These are phyloP conservation scores for Drosophila putrida DNA, from an alignment of 2,888 invertebrate genomes.

Conservation along the genomic window DNA sequence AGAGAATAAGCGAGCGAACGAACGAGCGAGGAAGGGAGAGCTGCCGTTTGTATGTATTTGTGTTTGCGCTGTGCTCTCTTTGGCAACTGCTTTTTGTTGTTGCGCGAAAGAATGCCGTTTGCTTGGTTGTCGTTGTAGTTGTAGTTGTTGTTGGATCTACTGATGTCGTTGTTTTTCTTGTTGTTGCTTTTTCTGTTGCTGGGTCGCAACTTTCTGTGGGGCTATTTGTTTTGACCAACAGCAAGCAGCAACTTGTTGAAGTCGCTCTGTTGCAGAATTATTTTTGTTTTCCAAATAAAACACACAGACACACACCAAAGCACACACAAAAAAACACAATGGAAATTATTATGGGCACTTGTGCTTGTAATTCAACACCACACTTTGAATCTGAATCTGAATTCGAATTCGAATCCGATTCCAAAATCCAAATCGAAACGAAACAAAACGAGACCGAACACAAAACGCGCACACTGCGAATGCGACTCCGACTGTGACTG, in stretches of 20 bases:
- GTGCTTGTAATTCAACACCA: slow-evolving; percentile 71
- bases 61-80: slow-evolving; percentile 61
- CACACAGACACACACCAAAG: slow-evolving; percentile 29
- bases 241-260: slow-evolving; percentile 77
- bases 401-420: slow-evolving; percentile 42
- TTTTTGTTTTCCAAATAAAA: slow-evolving; percentile 34
- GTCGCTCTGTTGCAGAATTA: slow-evolving; percentile 55
- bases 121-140: slow-evolving; percentile 75
- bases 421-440: slow-evolving; percentile 62
- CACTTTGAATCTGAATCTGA: slow-evolving; percentile 42
- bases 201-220: slow-evolving; percentile 72
- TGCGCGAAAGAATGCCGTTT: slow-evolving; percentile 84
- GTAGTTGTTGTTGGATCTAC: slow-evolving; percentile 38
- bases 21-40: slow-evolving; percentile 38
- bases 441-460: slow-evolving; percentile 56
- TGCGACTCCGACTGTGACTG: slow-evolving; percentile 57
- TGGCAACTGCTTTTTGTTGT: slow-evolving; percentile 80
- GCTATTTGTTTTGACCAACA: slow-evolving; percentile 75
- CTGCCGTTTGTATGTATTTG: slow-evolving; percentile 42
- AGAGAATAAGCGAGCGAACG: slow-evolving; percentile 29
- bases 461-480: slow-evolving; percentile 63
- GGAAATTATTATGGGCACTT: slow-evolving; percentile 37
- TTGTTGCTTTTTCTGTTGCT: slow-evolving; percentile 53
- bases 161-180: slow-evolving; percentile 13
- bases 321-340: slow-evolving; percentile 51